Base-by-base conservation (phyloP, 1,140 invertebrate species). In the Drosophila neocordata region DNA sequence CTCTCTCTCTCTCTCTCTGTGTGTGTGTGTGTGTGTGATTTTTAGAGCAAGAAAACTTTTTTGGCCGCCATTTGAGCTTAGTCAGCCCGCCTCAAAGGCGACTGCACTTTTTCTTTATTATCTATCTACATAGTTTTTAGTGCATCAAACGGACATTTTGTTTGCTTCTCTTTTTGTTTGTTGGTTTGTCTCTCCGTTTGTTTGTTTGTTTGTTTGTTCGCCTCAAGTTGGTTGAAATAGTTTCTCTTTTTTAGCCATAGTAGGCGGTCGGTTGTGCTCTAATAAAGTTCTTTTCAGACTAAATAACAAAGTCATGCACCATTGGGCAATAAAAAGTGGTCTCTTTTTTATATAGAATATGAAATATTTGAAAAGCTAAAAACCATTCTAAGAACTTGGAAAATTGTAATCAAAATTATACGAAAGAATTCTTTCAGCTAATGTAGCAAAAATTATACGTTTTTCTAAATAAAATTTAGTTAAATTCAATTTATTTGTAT, bases 111-210 rank as follows among this genome's bases (percentile, higher is more conserved):
- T 69, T 73, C 69, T 60, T 73, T 52, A 60, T 68, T 72, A 79
- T 48, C 62, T 48, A 20, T 31, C 27, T 31, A 7, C 27, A 31
- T 34, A 63, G 55, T 41, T 62, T 78, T 71, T 51, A 60, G 65
- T 79, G 72, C 77, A 73, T 76, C 76, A 65, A 73, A 79, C 68
- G 69, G 77, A 56, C 73, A 73, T 75, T 77, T 68, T 77, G 66
- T 68, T 68, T 73, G 68, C 58, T 65, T 68, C 38, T 13, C 34
- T 35, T 20, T 44, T 35, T 35, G 27, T 44, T 35, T 13, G 12
- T 38, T 31, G 11, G 15, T 48, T 48, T 31, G 1, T 31, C 7
- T 31, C 6, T 31, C 6, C 6, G n/a, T 15, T 15, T 48, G 12
- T 60, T 60, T 38, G 35, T 31, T 13, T 13, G n/a, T 41, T 15